Evolutionary conservation across 2,113 vertebrate species (phyloP), one percentile per base, ranked within the genome.

Genomic region (Lamprotornis superbus): DNA sequence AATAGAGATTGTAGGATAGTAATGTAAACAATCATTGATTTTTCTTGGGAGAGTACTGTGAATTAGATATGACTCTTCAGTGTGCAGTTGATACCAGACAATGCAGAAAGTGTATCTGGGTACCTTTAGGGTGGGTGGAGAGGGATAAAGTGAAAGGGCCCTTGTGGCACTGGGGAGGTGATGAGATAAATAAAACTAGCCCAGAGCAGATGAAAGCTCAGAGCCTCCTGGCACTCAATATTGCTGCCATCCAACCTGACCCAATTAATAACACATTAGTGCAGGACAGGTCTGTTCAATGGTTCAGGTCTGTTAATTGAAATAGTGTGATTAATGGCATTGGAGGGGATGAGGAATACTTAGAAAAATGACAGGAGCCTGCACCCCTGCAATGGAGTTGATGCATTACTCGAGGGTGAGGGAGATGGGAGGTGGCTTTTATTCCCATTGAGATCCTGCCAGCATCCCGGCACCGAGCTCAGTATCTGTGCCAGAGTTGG

Each of bases 21-120:
- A 94, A 93, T 94, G 90, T 96, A 97, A 97, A 97, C 96, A 97
- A 77, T 75, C 61, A 97, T 97, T 94, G 97, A 97, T 97, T 97
- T 93, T 94, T 90, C 53, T 71, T 50, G 65, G 90, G 87, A 86
- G 84, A 96, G 69, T 80, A 92, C 69, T 71, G 40, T 61, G 80
- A 92, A 70, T 96, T 93, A 93, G 89, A 85, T 83, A 93, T 55
- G 70, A 92, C 90, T 90, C 39, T 67, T 82, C 69, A 31, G 52
- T 35, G 44, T 30, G 18, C 44, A 52, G 86, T 33, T 92, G 88
- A 83, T 94, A 75, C 13, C 49, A 95, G 83, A 69, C 77, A 92
- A 70, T 64, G 73, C 67, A 93, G 63, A 75, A 63, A 75, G 55
- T 65, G 27, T 31, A 52, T 89, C 53, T 2, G 53, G 42, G 50